Conservation (phyloP, 2,113 vertebrate species). For the Salvator merianae region DNA sequence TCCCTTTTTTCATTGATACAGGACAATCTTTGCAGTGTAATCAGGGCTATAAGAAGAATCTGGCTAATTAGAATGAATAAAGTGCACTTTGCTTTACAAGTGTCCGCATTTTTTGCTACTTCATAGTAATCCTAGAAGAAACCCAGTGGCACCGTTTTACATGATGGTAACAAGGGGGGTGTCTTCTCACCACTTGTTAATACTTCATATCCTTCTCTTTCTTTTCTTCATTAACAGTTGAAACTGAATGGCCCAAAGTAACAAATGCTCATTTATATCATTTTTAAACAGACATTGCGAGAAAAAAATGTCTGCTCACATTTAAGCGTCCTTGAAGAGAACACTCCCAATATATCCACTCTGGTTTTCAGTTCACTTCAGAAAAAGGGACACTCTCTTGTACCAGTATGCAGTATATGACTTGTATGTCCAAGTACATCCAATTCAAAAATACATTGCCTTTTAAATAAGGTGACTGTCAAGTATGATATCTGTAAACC, state of each 20-base stretch:
- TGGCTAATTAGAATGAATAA: too few relatives aligned
- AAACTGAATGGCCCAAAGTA: neutral
- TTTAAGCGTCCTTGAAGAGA: neutral
- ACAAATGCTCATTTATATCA: neutral
- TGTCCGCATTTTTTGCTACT: neutral
- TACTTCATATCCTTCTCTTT: too few relatives aligned
- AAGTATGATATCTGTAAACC: neutral
- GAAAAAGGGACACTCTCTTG: neutral
- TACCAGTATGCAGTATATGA: neutral
- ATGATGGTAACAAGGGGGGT: neutral
- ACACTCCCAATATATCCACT: neutral
- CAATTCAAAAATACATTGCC: neutral
- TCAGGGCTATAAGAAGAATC: neutral
- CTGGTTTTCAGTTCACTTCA: neutral
- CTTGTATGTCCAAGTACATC: neutral
- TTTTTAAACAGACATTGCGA: neutral
- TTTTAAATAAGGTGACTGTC: neutral
- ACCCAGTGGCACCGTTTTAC: neutral
- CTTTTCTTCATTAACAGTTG: conserved; percentile 1
- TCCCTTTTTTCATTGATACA: neutral
- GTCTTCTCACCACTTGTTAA: neutral
- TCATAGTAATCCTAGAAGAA: neutral
- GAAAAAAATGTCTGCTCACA: neutral
- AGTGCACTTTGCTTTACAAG: neutral
- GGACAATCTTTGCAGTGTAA: neutral